A percentile compares a stretch with the other conserved stretches of the same genome.
Conservation (phyloP, 2,797 vertebrate species). For the Discoglossus pictus region DNA sequence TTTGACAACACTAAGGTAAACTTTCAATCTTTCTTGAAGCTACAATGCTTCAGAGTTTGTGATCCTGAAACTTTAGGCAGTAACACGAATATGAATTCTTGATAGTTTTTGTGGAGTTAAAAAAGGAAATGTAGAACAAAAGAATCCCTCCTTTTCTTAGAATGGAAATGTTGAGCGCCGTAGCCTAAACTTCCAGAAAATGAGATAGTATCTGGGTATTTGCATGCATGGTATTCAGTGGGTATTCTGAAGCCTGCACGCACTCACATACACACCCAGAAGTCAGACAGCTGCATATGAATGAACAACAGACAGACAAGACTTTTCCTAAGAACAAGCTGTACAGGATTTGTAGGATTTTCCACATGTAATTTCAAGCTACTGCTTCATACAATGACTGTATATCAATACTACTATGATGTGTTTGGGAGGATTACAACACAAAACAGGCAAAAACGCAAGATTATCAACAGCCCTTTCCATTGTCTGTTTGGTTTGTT, state of each 20-base stretch:
- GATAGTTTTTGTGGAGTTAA: not conserved
- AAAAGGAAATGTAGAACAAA: not conserved
- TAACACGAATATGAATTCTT: constrained; percentile 8
- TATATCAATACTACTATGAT: constrained; percentile 17
- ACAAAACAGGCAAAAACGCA: not conserved
- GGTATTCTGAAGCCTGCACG: constrained; percentile 30
- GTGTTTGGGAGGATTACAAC: not conserved
- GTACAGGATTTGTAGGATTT: constrained; percentile 44
- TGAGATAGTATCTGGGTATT: constrained; percentile 37
- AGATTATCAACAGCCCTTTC: not conserved
- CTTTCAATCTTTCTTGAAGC: constrained; percentile 26
- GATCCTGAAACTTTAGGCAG: constrained; percentile 24
- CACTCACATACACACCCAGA: constrained; percentile 9
- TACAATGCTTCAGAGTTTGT: constrained; percentile 11
- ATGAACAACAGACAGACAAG: constrained; percentile 48
- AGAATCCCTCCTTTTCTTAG: not conserved
- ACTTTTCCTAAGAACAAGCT: constrained; percentile 50
- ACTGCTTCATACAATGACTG: not conserved
- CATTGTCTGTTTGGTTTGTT: not conserved
- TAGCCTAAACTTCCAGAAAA: constrained; percentile 6
- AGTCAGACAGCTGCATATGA: constrained; percentile 58
- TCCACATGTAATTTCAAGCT: constrained; percentile 26
- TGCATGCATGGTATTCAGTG: constrained; percentile 50
- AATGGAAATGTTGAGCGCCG: constrained; percentile 2
- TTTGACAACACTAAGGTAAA: constrained; percentile 21